These are phyloP conservation scores for Panulirus ornatus DNA, from an alignment of 1,140 invertebrate genomes.

Conservation along the genomic window DNA sequence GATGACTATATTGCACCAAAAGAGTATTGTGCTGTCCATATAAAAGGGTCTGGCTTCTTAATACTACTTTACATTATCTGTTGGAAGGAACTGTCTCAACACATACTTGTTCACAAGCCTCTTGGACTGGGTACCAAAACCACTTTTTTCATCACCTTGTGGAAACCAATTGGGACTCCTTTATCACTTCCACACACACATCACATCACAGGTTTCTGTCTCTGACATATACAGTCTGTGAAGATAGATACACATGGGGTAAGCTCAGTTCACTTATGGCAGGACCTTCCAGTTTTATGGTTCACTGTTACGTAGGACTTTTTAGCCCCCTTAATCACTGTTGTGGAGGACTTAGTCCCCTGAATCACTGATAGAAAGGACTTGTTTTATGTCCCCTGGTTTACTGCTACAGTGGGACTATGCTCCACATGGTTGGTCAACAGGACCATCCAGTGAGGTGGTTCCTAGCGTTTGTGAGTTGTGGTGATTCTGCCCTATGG, in stretches of 20 bases:
- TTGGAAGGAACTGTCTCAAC: conserved; percentile 54
- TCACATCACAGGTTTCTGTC: conserved; percentile 30
- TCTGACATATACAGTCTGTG: conserved; percentile 19
- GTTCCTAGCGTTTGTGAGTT: conserved; percentile 36
- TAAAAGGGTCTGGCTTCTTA: conserved; percentile 49
- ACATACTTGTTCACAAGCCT: conserved; percentile 13
- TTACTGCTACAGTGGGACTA: conserved; percentile 19
- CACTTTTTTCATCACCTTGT: conserved; percentile 32
- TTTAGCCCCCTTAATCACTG: conserved; percentile 43
- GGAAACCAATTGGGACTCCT: conserved; percentile 33
- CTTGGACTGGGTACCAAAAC: conserved; percentile 6
- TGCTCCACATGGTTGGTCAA: conserved; percentile 7
- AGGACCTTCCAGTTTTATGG: conserved; percentile 58
- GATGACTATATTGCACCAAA: conserved; percentile 67
- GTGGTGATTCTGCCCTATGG: conserved; percentile 8
- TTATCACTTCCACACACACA: conserved; percentile 20
- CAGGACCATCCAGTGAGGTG: conserved; percentile 11
- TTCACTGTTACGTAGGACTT: conserved; percentile 40
- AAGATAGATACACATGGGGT: conserved; percentile 35
- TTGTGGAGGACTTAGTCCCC: conserved; percentile 43
- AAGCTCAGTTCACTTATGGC: conserved; percentile 53
- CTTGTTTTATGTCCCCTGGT: conserved; percentile 37
- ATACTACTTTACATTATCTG: conserved; percentile 47
- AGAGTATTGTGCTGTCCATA: conserved; percentile 67
- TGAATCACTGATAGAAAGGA: conserved; percentile 43